Conservation (phyloP, 2,113 vertebrate species). For the Geococcyx californianus region DNA sequence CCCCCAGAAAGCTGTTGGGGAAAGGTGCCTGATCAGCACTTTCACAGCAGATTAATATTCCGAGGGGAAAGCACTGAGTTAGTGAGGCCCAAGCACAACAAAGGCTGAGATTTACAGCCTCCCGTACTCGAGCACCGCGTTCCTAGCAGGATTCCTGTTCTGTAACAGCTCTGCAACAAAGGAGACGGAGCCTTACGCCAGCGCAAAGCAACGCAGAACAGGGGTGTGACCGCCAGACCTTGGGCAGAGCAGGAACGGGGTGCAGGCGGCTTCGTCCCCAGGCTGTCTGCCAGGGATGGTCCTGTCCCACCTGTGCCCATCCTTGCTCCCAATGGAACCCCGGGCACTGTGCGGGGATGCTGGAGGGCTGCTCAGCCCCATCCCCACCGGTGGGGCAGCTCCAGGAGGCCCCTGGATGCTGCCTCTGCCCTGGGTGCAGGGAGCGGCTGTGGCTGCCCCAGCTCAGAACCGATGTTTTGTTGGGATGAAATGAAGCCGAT, state of each 20-base stretch:
- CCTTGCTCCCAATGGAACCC: fast-evolving
- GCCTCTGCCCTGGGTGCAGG: too few relatives aligned
- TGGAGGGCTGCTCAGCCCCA: background rate
- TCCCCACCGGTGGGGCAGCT: too few relatives aligned
- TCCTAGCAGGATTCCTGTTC: slow-evolving; percentile 7
- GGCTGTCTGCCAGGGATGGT: background rate
- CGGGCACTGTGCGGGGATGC: fast-evolving
- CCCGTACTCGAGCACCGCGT: background rate
- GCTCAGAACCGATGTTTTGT: background rate
- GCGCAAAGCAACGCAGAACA: fast-evolving
- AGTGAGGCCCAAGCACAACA: slow-evolving; percentile 44
- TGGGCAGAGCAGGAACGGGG: fast-evolving
- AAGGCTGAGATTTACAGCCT: slow-evolving; percentile 49
- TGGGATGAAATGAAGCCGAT: background rate
- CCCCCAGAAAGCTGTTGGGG: background rate
- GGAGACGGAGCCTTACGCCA: background rate
- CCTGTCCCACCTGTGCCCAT: fast-evolving
- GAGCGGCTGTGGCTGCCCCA: background rate
- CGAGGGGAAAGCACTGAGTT: slow-evolving; percentile 19
- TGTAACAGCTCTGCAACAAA: background rate
- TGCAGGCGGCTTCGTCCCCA: fast-evolving
- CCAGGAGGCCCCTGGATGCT: too few relatives aligned
- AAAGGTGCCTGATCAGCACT: slow-evolving; percentile 53
- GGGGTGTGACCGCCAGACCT: fast-evolving
- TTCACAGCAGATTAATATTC: slow-evolving; percentile 27